A percentile compares a stretch with the other conserved stretches of the same genome.
Conservation (phyloP, 2,113 vertebrate species). For the Osmerus mordax region DNA sequence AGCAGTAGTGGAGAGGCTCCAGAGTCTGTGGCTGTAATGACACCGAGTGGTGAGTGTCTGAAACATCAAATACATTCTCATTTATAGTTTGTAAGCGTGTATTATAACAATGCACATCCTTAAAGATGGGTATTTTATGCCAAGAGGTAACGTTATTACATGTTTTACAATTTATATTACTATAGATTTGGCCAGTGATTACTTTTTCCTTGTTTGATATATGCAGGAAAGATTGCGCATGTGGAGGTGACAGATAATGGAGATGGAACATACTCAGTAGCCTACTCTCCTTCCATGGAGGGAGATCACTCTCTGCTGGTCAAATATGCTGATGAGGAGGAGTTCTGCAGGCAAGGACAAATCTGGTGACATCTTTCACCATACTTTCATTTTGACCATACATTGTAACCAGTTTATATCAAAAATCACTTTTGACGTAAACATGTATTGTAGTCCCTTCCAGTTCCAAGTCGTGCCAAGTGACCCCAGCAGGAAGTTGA, state of each 20-base stretch:
- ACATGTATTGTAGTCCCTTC: slow-evolving; percentile 54
- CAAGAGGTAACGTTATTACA: too few relatives aligned
- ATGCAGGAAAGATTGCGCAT: slow-evolving; percentile 73
- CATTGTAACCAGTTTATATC: too few relatives aligned
- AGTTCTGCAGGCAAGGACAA: slow-evolving; percentile 69
- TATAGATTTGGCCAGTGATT: too few relatives aligned
- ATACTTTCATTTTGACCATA: too few relatives aligned
- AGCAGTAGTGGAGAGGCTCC: slow-evolving; percentile 76
- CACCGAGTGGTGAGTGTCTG: slow-evolving; percentile 9
- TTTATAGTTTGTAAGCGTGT: background rate
- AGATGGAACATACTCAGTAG: slow-evolving; percentile 76
- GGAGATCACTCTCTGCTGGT: slow-evolving; percentile 77
- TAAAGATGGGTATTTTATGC: too few relatives aligned
- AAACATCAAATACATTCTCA: too few relatives aligned
- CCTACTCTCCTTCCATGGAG: slow-evolving; percentile 77
- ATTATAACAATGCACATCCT: too few relatives aligned
- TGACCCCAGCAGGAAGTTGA: slow-evolving; percentile 80
- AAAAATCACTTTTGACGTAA: background rate
- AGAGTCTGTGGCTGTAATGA: slow-evolving; percentile 13
- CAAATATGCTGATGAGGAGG: slow-evolving; percentile 78
- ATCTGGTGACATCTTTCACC: too few relatives aligned
- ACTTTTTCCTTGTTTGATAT: background rate
- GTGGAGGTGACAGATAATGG: slow-evolving; percentile 75
- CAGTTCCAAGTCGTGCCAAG: slow-evolving; percentile 29
- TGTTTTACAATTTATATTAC: too few relatives aligned